Evolutionary conservation across 2,113 vertebrate genomes (phyloP).

Genomic region (Scytalopus superciliaris): DNA sequence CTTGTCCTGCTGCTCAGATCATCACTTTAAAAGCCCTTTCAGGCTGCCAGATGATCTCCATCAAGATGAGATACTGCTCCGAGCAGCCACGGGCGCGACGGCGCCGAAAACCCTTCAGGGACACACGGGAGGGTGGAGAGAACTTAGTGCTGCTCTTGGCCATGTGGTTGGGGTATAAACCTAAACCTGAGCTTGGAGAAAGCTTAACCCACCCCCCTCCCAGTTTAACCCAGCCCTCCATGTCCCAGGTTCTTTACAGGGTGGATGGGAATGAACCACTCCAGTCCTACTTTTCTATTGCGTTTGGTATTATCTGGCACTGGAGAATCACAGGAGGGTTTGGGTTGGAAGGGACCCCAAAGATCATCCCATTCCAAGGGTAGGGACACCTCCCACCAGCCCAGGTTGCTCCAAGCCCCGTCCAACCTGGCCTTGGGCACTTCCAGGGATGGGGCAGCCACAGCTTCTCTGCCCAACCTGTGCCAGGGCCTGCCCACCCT

Average conservation of each 20-base stretch:
- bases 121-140: rapidly evolving
- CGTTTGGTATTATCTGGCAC: background rate
- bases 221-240: background rate
- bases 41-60: background rate
- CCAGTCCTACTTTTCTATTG: background rate
- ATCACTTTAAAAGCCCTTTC: conserved; percentile 10
- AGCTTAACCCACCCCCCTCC: background rate
- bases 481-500: background rate
- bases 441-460: background rate
- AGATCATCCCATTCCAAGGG: background rate
- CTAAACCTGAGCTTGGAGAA: background rate
- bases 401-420: rapidly evolving
- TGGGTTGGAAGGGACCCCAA: background rate
- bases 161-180: background rate
- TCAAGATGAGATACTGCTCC: background rate
- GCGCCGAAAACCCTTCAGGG: rapidly evolving
- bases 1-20: background rate
- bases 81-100: background rate
- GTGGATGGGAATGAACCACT: background rate
- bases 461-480: background rate
- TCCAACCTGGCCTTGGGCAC: background rate
- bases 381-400: rapidly evolving
- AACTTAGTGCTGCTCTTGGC: background rate
- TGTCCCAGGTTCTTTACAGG: rapidly evolving
- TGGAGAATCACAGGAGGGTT: background rate